Conservation (phyloP, 2,113 vertebrate genomes). For the Rhinolophus sinicus region DNA sequence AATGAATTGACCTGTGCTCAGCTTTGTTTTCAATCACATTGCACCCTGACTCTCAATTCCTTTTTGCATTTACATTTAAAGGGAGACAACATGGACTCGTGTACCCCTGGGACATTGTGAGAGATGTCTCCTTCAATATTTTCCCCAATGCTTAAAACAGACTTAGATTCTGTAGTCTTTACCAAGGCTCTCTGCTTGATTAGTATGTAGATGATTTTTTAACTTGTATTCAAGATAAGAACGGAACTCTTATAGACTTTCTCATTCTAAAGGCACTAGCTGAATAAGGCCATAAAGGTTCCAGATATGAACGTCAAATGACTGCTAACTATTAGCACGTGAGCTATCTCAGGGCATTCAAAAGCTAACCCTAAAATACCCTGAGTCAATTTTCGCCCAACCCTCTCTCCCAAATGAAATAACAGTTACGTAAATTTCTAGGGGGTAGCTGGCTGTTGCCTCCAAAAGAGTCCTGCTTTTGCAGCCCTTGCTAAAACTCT, state of each 20-base stretch:
- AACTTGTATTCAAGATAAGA: not conserved
- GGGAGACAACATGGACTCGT: not conserved
- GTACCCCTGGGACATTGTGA: not conserved
- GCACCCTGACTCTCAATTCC: too few species aligned
- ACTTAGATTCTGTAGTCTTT: not conserved
- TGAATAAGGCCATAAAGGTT: not conserved
- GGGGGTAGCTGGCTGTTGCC: not conserved
- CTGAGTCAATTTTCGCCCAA: not conserved
- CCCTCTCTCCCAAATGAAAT: not conserved
- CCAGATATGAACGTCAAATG: not conserved
- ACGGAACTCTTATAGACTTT: not conserved
- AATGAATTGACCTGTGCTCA: too few species aligned
- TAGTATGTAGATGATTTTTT: not conserved
- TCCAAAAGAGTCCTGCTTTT: not conserved
- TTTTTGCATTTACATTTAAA: not conserved
- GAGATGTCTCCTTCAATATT: not conserved
- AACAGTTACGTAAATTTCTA: not conserved
- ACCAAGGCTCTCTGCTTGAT: not conserved
- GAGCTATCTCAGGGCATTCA: not conserved
- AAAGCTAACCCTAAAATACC: not conserved
- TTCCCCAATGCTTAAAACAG: not conserved
- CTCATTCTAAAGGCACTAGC: not conserved
- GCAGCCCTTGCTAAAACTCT: not conserved
- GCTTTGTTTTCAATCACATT: too few species aligned
- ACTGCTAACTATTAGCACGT: not conserved